These are phyloP conservation scores for Acrocephalus kingi DNA, from an alignment of 2,113 vertebrate genomes.

Conservation along the genomic window DNA sequence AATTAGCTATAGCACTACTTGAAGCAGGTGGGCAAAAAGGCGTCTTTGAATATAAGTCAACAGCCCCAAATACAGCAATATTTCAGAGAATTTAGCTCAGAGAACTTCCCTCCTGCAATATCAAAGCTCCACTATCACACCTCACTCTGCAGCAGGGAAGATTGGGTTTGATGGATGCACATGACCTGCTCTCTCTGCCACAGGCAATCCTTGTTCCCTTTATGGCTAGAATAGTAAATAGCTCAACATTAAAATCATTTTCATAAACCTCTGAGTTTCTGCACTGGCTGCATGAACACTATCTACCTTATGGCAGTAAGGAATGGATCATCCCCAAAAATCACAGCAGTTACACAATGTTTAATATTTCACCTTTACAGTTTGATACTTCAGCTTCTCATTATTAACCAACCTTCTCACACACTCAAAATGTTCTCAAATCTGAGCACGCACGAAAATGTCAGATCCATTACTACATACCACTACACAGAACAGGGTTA, in stretches of 20 bases:
- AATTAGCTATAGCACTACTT: not conserved
- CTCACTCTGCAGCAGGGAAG: not conserved
- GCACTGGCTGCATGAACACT: not conserved
- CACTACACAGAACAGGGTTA: not conserved
- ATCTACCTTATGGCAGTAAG: not conserved
- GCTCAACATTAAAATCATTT: not conserved
- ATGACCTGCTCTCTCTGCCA: not conserved
- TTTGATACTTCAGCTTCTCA: not conserved
- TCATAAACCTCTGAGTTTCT: not conserved
- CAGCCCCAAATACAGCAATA: not conserved
- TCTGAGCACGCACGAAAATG: not conserved
- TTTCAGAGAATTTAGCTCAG: not conserved
- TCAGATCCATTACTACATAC: not conserved
- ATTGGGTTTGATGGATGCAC: fast-evolving
- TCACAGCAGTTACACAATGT: not conserved
- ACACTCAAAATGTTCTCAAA: not conserved
- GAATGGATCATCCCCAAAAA: not conserved
- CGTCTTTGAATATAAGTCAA: not conserved
- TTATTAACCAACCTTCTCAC: not conserved
- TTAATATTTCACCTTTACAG: not conserved
- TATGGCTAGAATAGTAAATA: not conserved
- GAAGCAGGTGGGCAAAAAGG: not conserved
- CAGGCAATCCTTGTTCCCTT: not conserved
- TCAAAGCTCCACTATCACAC: not conserved
- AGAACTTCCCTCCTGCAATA: not conserved